Base-by-base conservation (phyloP, 23 tunicate species). In the Phallusia fumigata region DNA sequence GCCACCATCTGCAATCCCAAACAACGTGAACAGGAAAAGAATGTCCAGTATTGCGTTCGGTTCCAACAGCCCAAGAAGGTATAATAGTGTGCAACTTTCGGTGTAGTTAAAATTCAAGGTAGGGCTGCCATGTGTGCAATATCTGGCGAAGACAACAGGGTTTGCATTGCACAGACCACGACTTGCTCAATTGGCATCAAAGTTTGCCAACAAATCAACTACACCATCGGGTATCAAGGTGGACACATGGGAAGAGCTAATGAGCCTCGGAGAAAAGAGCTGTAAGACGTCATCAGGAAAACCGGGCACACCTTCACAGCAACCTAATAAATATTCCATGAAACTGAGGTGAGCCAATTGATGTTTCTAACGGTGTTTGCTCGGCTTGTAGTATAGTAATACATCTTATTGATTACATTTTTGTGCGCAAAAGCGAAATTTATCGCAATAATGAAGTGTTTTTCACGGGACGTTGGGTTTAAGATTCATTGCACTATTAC, bases 191-290 rank as follows among this genome's bases (percentile, higher is more conserved):
- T 34, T 86, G 30, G 81, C 90, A 19, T 28, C 85, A 44, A 86
- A 86, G 28, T 52, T 81, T 19, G 85, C 75, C 2, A 8, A 75
- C 0, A 86, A 73, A 19, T 50, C 74, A 3, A n/a, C 35, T 11
- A 80, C 72, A 0, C 73, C 93, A 12, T 10, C 76, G 13, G 75
- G 86, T 8, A 76, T 76, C 35, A 83, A 73, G 73, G 80, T 90
- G 18, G 95, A 90, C 30, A 90, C 95, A 18, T 90, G 95, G 95
- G 95, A 90, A 74, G 95, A 90, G 35, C 49, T 90, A 31, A 28
- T 90, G 73, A 69, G 44, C 22, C 69, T 82, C 0, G 95, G 95
- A 0, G 95, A 90, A 52, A 76, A 84, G 18, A 35, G 45, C 40
- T 1, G 69, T 3, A 80, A 81, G 32, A 51, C 35, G 21, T 19